Percentiles rank a stretch among this genome's conserved stretches.
phyloP scores from a whole-genome alignment of 2,888 invertebrate genomes.

The Drosophila subsilvestris region DNA sequence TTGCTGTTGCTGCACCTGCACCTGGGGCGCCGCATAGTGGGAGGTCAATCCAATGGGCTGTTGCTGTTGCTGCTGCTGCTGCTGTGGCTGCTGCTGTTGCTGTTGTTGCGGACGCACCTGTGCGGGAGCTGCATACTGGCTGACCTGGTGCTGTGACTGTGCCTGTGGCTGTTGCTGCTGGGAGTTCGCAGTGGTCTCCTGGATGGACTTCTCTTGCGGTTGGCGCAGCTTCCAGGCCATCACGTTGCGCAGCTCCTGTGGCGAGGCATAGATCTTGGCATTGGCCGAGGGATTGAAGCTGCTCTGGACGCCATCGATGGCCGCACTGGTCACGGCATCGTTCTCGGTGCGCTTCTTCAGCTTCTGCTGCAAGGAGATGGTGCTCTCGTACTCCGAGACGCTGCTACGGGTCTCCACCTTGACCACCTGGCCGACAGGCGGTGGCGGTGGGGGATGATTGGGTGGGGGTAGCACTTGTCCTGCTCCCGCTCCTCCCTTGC shows the following conservation, averaged over 20 bases:
- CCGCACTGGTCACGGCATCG: constrained; percentile 79
- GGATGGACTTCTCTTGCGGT: constrained; percentile 60
- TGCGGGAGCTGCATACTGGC: constrained; percentile 85
- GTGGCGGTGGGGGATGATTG: constrained; percentile 92
- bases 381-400: constrained; percentile 84
- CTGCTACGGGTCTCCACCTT: constrained; percentile 87
- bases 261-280: constrained; percentile 95
- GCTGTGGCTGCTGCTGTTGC: constrained; percentile 70
- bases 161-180: constrained; percentile 46
- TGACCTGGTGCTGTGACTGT: constrained; percentile 56
- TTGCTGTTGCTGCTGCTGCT: constrained; percentile 29
- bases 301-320: constrained; percentile 87
- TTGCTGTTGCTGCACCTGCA: constrained; percentile 73
- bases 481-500: constrained; percentile 21
- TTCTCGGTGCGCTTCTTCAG: constrained; percentile 81
- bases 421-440: constrained; percentile 89
- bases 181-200: constrained; percentile 42
- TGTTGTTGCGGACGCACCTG: constrained; percentile 63
- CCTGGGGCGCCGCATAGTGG: constrained; percentile 75
- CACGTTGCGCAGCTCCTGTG: constrained; percentile 91
- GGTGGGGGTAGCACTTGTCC: constrained; percentile 88
- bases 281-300: constrained; percentile 95
- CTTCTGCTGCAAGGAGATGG: constrained; percentile 83
- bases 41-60: constrained; percentile 54
- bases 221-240: constrained; percentile 85